Conservation (phyloP, 2,888 invertebrate genomes). For the Odiellus spinosus region DNA sequence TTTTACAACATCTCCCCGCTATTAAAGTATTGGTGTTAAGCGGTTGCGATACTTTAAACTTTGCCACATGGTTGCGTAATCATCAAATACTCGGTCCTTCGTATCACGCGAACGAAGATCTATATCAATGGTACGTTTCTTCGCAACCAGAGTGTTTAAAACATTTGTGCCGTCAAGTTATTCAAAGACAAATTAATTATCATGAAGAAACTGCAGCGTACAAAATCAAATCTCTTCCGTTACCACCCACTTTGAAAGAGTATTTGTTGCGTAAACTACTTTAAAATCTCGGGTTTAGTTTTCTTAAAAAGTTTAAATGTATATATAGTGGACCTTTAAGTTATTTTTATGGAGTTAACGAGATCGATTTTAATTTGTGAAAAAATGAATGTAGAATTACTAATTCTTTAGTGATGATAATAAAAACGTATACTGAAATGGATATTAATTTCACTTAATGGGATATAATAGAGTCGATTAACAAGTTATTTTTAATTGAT, state of each 20-base stretch:
- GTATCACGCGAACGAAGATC: constrained; percentile 20
- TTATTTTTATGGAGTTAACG: too few species aligned
- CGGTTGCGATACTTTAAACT: constrained; percentile 32
- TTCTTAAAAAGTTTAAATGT: too few species aligned
- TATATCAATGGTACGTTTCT: constrained; percentile 27
- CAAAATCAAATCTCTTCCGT: constrained; percentile 5
- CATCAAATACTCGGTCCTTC: constrained; percentile 27
- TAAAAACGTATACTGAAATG: too few species aligned
- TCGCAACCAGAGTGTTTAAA: constrained; percentile 27
- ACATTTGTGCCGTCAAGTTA: constrained; percentile 29
- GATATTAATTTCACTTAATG: too few species aligned
- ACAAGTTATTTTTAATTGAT: too few species aligned
- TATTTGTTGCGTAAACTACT: constrained; percentile 9
- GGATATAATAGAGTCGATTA: too few species aligned
- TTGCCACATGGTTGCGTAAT: constrained; percentile 30
- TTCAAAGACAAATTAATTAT: constrained; percentile 23
- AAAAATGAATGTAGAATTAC: too few species aligned
- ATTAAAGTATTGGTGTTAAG: constrained; percentile 24
- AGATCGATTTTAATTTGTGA: too few species aligned
- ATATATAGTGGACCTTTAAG: too few species aligned
- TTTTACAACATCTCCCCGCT: constrained; percentile 13
- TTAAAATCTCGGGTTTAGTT: too few species aligned
- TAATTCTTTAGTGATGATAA: too few species aligned
- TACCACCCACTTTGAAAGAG: constrained; percentile 9
- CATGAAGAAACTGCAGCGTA: neutral